Conservation (phyloP, 2,797 vertebrate genomes). For the Pitangus sulphuratus region DNA sequence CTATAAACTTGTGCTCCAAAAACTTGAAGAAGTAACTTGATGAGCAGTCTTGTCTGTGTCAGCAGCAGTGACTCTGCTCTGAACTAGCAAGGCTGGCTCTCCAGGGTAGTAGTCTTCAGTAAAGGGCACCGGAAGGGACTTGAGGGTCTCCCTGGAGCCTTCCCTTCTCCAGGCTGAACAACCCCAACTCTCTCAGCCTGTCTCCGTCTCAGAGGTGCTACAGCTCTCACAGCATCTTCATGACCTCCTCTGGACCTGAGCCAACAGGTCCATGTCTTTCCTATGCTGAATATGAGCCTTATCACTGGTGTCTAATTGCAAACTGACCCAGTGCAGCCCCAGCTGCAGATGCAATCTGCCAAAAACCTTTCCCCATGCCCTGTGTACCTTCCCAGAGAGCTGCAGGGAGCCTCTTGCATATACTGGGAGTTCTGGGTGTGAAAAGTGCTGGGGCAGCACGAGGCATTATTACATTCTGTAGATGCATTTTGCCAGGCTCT, state of each 20-base stretch:
- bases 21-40: neutral
- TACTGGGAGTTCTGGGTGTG: neutral
- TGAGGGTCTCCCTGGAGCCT: neutral
- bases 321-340: neutral
- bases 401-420: rapidly evolving
- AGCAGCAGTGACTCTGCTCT: neutral
- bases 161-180: neutral
- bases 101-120: neutral
- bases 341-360: neutral
- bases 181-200: neutral
- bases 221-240: neutral
- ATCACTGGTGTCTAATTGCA: neutral
- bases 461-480: neutral
- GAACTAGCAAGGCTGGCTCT: neutral
- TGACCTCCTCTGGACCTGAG: neutral
- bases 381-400: neutral
- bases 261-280: neutral
- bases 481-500: neutral
- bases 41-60: neutral
- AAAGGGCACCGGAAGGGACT: neutral
- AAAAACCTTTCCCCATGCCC: neutral
- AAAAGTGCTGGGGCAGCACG: neutral
- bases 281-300: rapidly evolving
- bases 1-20: neutral
- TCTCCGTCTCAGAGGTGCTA: neutral